Conservation (phyloP, 1,140 invertebrate species). For the Streblospio benedicti region DNA sequence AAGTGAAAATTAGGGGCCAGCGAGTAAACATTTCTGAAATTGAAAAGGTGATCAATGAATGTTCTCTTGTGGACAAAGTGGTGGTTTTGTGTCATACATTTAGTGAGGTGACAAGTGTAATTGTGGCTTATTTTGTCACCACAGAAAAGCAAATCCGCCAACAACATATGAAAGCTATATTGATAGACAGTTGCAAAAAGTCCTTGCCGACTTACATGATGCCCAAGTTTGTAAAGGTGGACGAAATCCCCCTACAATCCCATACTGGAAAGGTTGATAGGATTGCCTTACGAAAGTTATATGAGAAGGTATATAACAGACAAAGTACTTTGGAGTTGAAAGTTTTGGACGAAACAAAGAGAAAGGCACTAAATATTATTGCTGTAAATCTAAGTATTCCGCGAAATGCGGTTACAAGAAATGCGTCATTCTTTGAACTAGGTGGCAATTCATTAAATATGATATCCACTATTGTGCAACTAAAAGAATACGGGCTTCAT, state of each 20-base stretch:
- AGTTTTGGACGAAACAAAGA: conserved; percentile 2
- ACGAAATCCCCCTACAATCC: conserved; percentile 60
- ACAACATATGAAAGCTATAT: background rate
- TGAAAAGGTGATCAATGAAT: conserved; percentile 57
- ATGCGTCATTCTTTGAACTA: conserved; percentile 70
- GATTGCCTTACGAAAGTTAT: conserved; percentile 62
- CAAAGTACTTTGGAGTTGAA: conserved; percentile 1
- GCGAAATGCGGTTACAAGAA: conserved; percentile 12
- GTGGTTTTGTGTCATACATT: conserved; percentile 70
- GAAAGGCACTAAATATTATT: conserved; percentile 57
- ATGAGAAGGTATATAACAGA: conserved; percentile 46
- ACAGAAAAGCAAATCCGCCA: background rate
- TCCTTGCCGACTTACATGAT: conserved; percentile 58
- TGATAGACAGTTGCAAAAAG: conserved; percentile 6
- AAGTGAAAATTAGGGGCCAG: conserved; percentile 73
- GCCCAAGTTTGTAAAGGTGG: conserved; percentile 60
- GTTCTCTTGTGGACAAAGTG: conserved; percentile 55
- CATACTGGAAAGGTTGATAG: conserved; percentile 74
- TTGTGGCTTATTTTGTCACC: conserved; percentile 8
- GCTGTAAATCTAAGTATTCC: conserved; percentile 58
- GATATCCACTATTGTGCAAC: conserved; percentile 60
- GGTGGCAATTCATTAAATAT: conserved; percentile 82
- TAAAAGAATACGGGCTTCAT: conserved; percentile 66
- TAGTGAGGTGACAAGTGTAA: conserved; percentile 58
- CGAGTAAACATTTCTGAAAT: conserved; percentile 75